Conservation (phyloP, 2,888 invertebrate species). For the Cinara cedri region DNA sequence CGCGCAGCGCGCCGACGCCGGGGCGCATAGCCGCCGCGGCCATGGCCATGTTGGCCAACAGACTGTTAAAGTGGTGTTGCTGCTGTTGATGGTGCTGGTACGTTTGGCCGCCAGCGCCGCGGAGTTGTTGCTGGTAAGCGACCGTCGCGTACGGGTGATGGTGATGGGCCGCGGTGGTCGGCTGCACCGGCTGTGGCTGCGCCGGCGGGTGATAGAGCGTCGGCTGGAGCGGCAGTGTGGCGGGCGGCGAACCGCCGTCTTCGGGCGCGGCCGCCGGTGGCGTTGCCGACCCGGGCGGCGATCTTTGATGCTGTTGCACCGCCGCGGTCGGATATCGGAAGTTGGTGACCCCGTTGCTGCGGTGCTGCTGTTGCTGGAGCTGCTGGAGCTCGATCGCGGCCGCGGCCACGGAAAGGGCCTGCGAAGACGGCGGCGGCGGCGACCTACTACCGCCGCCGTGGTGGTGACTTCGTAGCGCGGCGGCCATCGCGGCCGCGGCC, state of each 20-base stretch:
- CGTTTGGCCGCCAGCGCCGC: neutral
- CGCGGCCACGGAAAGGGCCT: conserved; percentile 31
- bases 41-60: conserved; percentile 51
- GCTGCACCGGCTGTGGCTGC: neutral
- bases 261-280: neutral
- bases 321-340: conserved; percentile 17
- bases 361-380: conserved; percentile 34
- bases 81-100: conserved; percentile 51
- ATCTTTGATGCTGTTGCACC: neutral
- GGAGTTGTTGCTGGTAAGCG: conserved; percentile 18
- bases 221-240: conserved; percentile 28
- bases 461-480: conserved; percentile 18
- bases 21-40: conserved; percentile 65
- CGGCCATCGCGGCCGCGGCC: conserved; percentile 28
- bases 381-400: conserved; percentile 32
- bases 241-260: neutral
- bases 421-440: conserved; percentile 18
- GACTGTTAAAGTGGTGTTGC: conserved; percentile 43
- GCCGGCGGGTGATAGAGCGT: conserved; percentile 26
- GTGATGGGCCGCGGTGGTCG: neutral
- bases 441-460: neutral
- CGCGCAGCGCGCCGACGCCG: conserved; percentile 59
- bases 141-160: conserved; percentile 40
- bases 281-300: neutral
- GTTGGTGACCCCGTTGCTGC: conserved; percentile 4